Evolutionary conservation across 2,888 invertebrate genomes (phyloP).

Genomic region (Esperia sulphurella): DNA sequence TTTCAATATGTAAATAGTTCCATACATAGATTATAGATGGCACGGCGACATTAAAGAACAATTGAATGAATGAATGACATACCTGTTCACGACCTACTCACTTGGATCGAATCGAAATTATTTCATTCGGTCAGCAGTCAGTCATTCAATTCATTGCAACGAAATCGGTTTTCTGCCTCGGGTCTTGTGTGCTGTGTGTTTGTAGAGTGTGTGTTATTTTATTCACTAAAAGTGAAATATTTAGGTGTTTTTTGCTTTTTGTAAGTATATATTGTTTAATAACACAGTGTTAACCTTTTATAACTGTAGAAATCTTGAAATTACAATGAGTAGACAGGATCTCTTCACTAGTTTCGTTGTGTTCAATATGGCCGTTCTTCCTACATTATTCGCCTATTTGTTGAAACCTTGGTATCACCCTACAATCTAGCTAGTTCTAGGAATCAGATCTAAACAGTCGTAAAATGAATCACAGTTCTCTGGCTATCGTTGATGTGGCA

Average conservation of each 20-base stretch:
- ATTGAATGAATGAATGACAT: too few relatives aligned
- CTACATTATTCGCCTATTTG: conserved; percentile 40
- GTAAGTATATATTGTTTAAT: conserved; percentile 48
- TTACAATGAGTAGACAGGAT: conserved; percentile 22
- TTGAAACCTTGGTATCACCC: conserved; percentile 15
- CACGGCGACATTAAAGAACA: conserved; percentile 17
- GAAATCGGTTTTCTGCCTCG: conserved; percentile 76
- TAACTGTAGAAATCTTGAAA: background rate
- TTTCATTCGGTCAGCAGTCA: too few relatives aligned
- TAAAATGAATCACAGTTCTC: conserved; percentile 8
- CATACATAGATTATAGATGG: conserved; percentile 35
- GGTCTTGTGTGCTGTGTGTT: conserved; percentile 72
- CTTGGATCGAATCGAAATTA: too few relatives aligned
- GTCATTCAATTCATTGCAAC: conserved; percentile 36
- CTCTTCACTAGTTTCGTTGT: conserved; percentile 33
- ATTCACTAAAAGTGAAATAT: conserved; percentile 49
- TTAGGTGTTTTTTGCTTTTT: conserved; percentile 58
- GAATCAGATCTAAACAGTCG: background rate
- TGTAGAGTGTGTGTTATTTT: conserved; percentile 63
- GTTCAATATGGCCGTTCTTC: conserved; percentile 77
- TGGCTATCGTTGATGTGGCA: conserved; percentile 67
- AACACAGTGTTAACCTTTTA: background rate
- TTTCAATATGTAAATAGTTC: conserved; percentile 2
- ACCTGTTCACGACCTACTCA: too few relatives aligned
- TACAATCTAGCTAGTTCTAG: conserved; percentile 4